phyloP scores from a whole-genome alignment of 2,797 vertebrate species.

The Platalea minor region DNA sequence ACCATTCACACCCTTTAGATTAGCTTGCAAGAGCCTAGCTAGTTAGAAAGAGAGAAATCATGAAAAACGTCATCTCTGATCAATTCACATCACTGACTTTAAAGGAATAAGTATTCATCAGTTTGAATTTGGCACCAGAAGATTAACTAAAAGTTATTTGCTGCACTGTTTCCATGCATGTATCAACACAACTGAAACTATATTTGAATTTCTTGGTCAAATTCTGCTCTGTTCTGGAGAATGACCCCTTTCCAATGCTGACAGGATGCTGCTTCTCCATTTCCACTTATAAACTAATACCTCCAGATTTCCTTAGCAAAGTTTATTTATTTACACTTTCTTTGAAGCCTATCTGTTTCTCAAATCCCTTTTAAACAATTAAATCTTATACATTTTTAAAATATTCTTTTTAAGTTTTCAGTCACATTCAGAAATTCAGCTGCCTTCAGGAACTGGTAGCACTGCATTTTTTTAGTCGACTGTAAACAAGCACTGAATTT shows the following conservation, averaged over 20 bases:
- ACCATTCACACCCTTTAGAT: neutral
- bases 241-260: neutral
- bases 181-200: neutral
- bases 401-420: neutral
- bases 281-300: neutral
- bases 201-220: neutral
- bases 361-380: neutral
- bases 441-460: neutral
- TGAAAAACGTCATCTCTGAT: neutral
- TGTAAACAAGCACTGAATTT: neutral
- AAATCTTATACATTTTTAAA: neutral
- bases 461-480: neutral
- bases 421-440: neutral
- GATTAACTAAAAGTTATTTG: neutral
- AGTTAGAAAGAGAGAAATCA: neutral
- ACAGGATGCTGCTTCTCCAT: neutral
- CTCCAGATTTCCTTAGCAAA: neutral
- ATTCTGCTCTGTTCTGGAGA: neutral
- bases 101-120: neutral
- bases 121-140: neutral
- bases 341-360: neutral
- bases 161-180: neutral
- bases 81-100: neutral
- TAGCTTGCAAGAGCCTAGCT: neutral
- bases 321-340: neutral